These are phyloP conservation scores for Malurus cyaneus DNA, from an alignment of 2,113 vertebrate genomes.

Conservation along the genomic window DNA sequence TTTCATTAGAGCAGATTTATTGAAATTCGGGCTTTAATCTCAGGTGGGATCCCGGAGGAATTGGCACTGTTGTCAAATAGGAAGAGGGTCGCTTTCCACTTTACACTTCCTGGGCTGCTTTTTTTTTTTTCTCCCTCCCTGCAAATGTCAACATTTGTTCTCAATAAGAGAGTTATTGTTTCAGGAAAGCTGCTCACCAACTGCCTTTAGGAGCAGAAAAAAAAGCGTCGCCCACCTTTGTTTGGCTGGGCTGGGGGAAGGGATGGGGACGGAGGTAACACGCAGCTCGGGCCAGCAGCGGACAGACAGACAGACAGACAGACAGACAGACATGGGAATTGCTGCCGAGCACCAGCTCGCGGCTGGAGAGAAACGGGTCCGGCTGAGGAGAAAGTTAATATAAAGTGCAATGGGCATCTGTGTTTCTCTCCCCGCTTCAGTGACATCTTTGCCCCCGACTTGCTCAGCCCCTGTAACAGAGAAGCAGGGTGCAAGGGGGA, in stretches of 20 bases:
- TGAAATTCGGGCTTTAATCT: constrained; percentile 83
- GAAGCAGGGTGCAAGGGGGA: accelerated
- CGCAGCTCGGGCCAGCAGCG: neutral
- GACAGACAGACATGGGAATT: neutral
- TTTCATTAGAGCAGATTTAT: constrained; percentile 80
- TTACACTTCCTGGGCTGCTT: constrained; percentile 63
- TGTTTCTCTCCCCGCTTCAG: neutral
- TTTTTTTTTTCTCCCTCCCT: constrained; percentile 64
- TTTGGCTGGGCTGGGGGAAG: neutral
- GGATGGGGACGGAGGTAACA: neutral
- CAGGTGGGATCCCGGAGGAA: constrained; percentile 81
- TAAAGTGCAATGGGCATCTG: neutral
- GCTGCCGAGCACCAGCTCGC: neutral
- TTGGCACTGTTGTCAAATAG: constrained; percentile 74
- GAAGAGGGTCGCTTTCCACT: constrained; percentile 74
- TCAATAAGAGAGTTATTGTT: constrained; percentile 89
- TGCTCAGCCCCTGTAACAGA: neutral
- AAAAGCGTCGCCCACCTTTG: constrained; percentile 72
- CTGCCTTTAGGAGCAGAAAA: constrained; percentile 80
- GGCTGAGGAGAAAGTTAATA: neutral
- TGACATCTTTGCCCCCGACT: neutral
- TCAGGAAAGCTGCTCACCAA: constrained; percentile 79
- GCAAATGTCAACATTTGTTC: constrained; percentile 92
- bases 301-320: neutral
- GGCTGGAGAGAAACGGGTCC: neutral